Conservation (phyloP, 2,113 vertebrate genomes). For the Glaucidium brasilianum region DNA sequence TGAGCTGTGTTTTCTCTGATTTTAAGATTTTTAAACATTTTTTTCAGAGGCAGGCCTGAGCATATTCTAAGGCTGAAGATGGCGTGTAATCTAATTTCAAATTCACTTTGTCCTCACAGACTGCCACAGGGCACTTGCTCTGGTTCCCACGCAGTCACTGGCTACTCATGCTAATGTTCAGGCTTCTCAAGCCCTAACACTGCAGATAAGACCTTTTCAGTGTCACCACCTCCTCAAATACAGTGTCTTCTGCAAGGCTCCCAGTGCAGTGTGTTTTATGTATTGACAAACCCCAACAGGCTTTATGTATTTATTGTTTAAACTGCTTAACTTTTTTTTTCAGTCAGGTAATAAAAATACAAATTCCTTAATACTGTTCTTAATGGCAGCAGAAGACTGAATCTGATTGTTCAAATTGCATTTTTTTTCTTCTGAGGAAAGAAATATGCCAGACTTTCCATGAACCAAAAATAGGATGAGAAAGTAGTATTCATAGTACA, state of each 20-base stretch:
- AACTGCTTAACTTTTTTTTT: background rate
- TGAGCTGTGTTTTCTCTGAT: background rate
- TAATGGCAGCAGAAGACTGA: background rate
- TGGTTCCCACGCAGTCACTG: background rate
- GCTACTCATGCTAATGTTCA: background rate
- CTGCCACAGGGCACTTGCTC: rapidly evolving
- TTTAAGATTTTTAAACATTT: background rate
- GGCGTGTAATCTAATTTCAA: background rate
- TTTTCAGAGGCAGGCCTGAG: background rate
- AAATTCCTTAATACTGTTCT: background rate
- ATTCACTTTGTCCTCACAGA: background rate
- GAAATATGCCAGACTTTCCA: background rate
- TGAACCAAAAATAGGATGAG: background rate
- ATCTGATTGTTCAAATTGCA: background rate
- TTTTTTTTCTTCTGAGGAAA: background rate
- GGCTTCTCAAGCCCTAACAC: background rate
- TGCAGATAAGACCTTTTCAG: background rate
- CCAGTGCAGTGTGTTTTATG: background rate
- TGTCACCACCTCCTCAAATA: background rate
- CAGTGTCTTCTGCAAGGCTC: background rate
- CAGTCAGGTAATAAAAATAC: background rate
- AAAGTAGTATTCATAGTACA: background rate
- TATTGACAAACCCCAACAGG: too few species aligned
- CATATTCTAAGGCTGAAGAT: background rate
- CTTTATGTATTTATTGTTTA: background rate